Evolutionary conservation across 2,797 vertebrate genomes (phyloP).

Genomic region (Leptodactylus fallax): DNA sequence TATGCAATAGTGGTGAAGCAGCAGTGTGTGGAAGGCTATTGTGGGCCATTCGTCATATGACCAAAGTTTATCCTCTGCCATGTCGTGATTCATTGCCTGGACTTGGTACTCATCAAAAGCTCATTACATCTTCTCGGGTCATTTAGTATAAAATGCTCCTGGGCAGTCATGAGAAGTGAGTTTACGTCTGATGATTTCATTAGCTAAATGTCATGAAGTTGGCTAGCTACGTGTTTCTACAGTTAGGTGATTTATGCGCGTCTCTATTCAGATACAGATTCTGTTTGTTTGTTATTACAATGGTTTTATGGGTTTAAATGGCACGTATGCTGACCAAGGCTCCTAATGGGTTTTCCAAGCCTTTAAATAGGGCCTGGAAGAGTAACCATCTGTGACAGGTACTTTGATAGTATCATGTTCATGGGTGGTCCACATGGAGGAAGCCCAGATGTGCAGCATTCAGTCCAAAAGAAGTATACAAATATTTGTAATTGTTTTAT

Average conservation of each 20-base stretch:
- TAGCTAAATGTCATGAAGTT: slow-evolving; percentile 38
- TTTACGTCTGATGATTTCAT: slow-evolving; percentile 44
- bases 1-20: neutral
- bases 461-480: neutral
- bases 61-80: neutral
- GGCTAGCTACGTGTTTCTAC: neutral
- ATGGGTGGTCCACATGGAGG: neutral
- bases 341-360: neutral
- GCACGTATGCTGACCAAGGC: neutral
- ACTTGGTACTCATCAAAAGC: slow-evolving; percentile 48
- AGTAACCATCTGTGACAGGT: neutral
- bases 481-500: neutral
- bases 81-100: slow-evolving; percentile 43
- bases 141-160: slow-evolving; percentile 47
- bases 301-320: neutral
- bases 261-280: neutral
- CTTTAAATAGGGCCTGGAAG: neutral
- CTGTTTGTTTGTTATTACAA: neutral
- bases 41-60: neutral
- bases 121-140: slow-evolving; percentile 49
- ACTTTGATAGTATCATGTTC: neutral
- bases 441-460: neutral
- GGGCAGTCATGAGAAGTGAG: slow-evolving; percentile 25
- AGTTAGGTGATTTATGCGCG: slow-evolving; percentile 22
- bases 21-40: neutral